phyloP scores from a whole-genome alignment of 1,140 invertebrate species.

The Drosophila kurseongensis region DNA sequence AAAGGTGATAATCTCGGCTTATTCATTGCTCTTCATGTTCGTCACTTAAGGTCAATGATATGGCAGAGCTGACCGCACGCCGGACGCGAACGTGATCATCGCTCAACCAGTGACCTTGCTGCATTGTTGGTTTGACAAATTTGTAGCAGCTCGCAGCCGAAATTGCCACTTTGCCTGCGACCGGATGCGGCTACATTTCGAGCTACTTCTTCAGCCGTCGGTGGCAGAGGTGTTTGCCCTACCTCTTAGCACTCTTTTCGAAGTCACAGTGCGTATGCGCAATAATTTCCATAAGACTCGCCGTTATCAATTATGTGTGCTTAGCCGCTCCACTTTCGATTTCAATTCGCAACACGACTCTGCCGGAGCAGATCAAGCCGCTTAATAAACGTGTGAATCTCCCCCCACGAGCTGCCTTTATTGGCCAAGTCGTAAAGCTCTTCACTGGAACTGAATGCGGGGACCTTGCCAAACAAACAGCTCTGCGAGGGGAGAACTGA shows the following conservation, averaged over 20 bases:
- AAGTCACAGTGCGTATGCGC: conserved; percentile 54
- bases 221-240: conserved; percentile 51
- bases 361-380: conserved; percentile 14
- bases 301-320: conserved; percentile 60
- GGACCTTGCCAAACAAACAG: conserved; percentile 62
- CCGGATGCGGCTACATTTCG: conserved; percentile 59
- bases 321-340: conserved; percentile 59
- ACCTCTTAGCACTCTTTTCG: conserved; percentile 47
- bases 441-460: conserved; percentile 42
- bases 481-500: conserved; percentile 20
- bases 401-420: conserved; percentile 14
- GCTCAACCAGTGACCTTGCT: conserved; percentile 64
- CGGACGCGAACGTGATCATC: conserved; percentile 62
- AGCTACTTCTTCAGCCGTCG: conserved; percentile 24
- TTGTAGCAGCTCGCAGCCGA: conserved; percentile 60
- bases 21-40: conserved; percentile 75
- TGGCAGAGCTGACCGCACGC: conserved; percentile 67
- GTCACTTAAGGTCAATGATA: conserved; percentile 81
- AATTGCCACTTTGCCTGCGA: conserved; percentile 72
- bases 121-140: conserved; percentile 78
- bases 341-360: conserved; percentile 54
- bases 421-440: conserved; percentile 41
- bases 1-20: conserved; percentile 80
- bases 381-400: conserved; percentile 77
- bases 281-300: conserved; percentile 53